Conservation (phyloP, 2,888 invertebrate genomes). For the Hypselothyrea guttata region DNA sequence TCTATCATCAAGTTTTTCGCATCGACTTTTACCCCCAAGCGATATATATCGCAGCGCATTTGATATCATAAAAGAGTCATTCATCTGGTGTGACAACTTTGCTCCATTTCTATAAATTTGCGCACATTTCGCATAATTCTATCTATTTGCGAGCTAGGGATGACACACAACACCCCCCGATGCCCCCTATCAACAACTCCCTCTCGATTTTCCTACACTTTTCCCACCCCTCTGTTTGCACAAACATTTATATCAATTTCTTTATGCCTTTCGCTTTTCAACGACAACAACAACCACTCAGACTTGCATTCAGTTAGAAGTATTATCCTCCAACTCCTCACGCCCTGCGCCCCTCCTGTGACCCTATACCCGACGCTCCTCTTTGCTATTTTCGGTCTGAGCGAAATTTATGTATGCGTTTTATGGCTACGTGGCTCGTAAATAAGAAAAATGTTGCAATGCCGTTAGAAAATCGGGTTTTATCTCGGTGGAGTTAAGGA, state of each 20-base stretch:
- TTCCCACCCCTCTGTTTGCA: constrained; percentile 38
- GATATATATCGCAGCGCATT: constrained; percentile 15
- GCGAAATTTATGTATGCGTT: constrained; percentile 71
- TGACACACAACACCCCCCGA: background rate
- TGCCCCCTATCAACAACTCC: background rate
- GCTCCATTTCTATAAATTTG: constrained; percentile 56
- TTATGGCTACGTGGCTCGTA: constrained; percentile 73
- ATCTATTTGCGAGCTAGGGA: constrained; percentile 29
- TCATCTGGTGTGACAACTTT: constrained; percentile 50
- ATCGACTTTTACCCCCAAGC: constrained; percentile 6
- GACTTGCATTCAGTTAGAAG: constrained; percentile 49
- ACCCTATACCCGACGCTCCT: background rate
- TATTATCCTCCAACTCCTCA: constrained; percentile 5
- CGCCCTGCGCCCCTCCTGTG: background rate
- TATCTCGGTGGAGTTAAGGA: too few relatives aligned
- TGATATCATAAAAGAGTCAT: constrained; percentile 52
- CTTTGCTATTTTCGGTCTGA: constrained; percentile 32
- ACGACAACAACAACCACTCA: too few relatives aligned
- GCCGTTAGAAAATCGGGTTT: constrained; percentile 54
- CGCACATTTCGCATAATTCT: constrained; percentile 67
- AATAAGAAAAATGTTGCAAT: constrained; percentile 74
- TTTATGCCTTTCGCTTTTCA: constrained; percentile 58
- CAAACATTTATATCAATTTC: constrained; percentile 74
- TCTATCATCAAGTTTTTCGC: constrained; percentile 22
- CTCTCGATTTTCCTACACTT: background rate